Base-by-base conservation (phyloP, 2,888 invertebrate genomes). In the Macrophya alboannulata region DNA sequence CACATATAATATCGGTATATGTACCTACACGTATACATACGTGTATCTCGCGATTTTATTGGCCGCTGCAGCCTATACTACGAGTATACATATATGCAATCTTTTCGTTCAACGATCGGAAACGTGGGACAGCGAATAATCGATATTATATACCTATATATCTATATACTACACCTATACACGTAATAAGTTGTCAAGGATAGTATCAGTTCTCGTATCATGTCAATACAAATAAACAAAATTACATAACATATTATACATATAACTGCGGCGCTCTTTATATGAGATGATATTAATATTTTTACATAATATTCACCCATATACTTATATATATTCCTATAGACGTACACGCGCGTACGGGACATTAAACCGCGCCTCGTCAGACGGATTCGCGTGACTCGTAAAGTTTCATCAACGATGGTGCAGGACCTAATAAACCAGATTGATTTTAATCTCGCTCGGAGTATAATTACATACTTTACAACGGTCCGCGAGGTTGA, bases 351-450 rank as follows among this genome's bases (percentile, higher is more conserved):
- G 15, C 6, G 15, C n/a, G 17, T 55, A 68, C 17, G 68, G 1
- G 68, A 25, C 62, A 62, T 62, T 62, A 62, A 45, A 74, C 12
- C 12, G 74, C 12, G 74, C 45, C 21, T 8, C 45, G 74, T 74
- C 10, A n/a, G 21, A 25, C 74, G 74, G 45, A 74, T 43, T 77
- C 17, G 77, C 81, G 81, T 81, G 59, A 59, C 81, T 81, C 62
- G 81, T 81, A 81, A 81, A 59, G 40, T 62, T 62, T 59, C 62
- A 81, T 81, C 21, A 40, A 59, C 81, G 68, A 1, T 37, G 68
- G 55, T 37, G 55, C 31, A 31, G 31, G 59, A 43, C 62, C 37
- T 62, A 40, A 59, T 43, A 43, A 81, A 81, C 81, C 25, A 43
- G 51, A 31, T 59, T 37, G 81, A 40, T 62, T 31, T 62, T 62